phyloP scores from a whole-genome alignment of 2,113 vertebrate genomes.

The Phocoena phocoena region DNA sequence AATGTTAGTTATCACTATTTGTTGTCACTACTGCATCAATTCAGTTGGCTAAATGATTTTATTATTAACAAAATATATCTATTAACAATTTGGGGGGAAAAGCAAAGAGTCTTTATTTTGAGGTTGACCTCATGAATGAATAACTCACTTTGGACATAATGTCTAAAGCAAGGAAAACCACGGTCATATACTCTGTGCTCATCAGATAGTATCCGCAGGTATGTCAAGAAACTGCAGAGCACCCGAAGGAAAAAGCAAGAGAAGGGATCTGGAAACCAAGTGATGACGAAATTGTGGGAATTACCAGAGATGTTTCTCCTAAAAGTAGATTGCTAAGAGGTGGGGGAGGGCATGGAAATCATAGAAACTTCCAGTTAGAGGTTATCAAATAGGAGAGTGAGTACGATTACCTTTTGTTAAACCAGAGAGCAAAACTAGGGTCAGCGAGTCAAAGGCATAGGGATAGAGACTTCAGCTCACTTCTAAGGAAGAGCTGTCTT shows the following conservation, averaged over 20 bases:
- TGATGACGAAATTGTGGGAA: neutral
- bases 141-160: neutral
- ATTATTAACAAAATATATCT: neutral
- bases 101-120: neutral
- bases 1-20: neutral
- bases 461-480: neutral
- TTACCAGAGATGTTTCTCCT: neutral
- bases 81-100: neutral
- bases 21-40: neutral
- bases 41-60: neutral
- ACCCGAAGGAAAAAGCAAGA: neutral
- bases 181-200: neutral
- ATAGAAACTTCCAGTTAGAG: neutral
- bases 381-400: neutral
- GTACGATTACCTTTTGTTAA: neutral
- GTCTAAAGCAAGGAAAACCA: neutral
- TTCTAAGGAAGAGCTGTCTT: neutral
- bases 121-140: neutral
- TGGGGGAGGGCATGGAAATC: neutral
- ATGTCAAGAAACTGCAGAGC: neutral
- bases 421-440: neutral
- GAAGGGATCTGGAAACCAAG: neutral
- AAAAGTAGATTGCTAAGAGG: neutral
- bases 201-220: neutral
- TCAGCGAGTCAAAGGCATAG: neutral